Percentiles rank a stretch among this genome's conserved stretches.
Conservation (phyloP, 1,140 invertebrate species). For the Drosophila asahinai region DNA sequence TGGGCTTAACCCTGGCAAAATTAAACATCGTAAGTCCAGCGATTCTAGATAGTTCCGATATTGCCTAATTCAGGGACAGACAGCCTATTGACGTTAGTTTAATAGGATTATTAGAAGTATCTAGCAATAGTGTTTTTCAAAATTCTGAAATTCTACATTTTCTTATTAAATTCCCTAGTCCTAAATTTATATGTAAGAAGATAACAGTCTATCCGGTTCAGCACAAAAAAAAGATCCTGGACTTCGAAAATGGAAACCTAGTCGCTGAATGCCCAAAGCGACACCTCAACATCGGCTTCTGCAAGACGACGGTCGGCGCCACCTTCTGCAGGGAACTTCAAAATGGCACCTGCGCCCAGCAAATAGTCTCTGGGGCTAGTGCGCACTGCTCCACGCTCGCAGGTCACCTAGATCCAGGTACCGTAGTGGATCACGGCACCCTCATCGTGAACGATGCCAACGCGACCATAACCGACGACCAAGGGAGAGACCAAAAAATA, state of each 20-base stretch:
- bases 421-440: too few relatives aligned
- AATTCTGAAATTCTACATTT: too few relatives aligned
- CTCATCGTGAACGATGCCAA: neutral
- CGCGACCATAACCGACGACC: neutral
- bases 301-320: neutral
- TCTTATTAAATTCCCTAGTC: too few relatives aligned
- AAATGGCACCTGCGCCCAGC: neutral
- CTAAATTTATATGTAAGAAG: too few relatives aligned
- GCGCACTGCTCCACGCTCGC: neutral
- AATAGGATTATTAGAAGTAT: neutral
- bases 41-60: neutral
- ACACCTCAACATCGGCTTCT: neutral
- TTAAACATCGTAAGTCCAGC: neutral
- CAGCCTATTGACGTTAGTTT: slow-evolving; percentile 4
- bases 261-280: neutral
- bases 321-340: neutral
- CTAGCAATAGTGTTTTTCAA: too few relatives aligned
- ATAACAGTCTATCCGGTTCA: slow-evolving; percentile 1
- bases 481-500: neutral
- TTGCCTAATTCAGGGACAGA: neutral
- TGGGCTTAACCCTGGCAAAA: slow-evolving; percentile 10
- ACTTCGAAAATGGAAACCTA: slow-evolving; percentile 4
- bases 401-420: too few relatives aligned
- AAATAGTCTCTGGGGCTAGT: neutral
- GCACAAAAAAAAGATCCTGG: neutral